Evolutionary conservation across 2,888 invertebrate genomes (phyloP).

Genomic region (Drosophila meridionalis): DNA sequence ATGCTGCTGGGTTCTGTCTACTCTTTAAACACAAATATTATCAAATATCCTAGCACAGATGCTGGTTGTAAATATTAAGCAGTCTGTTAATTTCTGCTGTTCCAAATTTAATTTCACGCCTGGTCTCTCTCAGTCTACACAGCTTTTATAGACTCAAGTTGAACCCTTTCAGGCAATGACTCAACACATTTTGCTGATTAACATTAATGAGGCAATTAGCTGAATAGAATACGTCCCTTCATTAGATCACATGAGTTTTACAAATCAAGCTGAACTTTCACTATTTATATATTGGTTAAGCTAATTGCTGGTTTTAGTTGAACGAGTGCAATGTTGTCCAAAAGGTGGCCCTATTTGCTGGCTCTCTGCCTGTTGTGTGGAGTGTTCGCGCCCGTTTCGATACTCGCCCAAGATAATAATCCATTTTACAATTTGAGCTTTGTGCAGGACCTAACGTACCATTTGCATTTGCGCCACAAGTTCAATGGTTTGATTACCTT

Average conservation of each 20-base stretch:
- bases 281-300: not conserved
- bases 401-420: not conserved
- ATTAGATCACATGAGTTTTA: conserved; percentile 15
- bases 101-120: not conserved
- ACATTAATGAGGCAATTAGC: not conserved
- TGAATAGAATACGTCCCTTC: not conserved
- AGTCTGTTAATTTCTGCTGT: not conserved
- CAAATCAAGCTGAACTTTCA: not conserved
- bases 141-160: not conserved
- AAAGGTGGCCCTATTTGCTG: conserved; percentile 5
- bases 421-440: conserved; percentile 22
- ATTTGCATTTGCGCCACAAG: conserved; percentile 19
- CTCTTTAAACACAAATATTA: not conserved
- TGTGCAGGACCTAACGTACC: conserved; percentile 8
- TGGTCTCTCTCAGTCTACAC: not conserved
- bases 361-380: conserved; percentile 5
- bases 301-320: conserved; percentile 10
- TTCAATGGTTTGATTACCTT: conserved; percentile 32
- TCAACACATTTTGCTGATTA: not conserved
- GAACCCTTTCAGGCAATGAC: not conserved
- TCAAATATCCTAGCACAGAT: not conserved
- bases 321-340: conserved; percentile 17
- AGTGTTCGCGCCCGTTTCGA: not conserved
- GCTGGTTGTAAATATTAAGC: not conserved
- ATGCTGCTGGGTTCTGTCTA: not conserved